Evolutionary conservation across 2,113 vertebrate genomes (phyloP).

Genomic region (Albula glossodonta): DNA sequence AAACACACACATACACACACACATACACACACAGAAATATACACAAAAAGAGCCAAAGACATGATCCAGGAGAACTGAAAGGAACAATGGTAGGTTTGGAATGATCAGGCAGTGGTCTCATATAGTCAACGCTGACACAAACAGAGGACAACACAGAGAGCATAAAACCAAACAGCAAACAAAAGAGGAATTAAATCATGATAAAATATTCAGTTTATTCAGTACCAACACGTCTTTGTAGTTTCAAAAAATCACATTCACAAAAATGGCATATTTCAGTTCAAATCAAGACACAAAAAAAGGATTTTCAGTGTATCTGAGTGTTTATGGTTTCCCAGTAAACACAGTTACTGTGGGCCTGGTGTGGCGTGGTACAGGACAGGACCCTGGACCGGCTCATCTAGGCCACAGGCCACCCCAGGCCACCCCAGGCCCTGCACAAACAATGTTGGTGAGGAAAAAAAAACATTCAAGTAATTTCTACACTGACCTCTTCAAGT

Average conservation of each 20-base stretch:
- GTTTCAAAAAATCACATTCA: neutral
- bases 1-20: neutral
- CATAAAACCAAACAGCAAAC: neutral
- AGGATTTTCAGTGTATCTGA: neutral
- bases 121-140: neutral
- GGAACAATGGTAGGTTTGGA: slow-evolving; percentile 22
- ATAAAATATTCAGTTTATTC: slow-evolving; percentile 26
- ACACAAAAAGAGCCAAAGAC: neutral
- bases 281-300: slow-evolving; percentile 7
- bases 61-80: slow-evolving; percentile 7
- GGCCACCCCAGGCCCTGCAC: neutral
- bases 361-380: neutral
- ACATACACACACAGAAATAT: neutral
- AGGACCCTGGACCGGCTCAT: neutral
- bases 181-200: neutral
- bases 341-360: neutral
- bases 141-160: neutral
- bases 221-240: slow-evolving; percentile 18
- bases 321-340: neutral
- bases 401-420: neutral
- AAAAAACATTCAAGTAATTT: neutral
- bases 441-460: neutral
- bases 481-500: slow-evolving; percentile 63
- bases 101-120: neutral
- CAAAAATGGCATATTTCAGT: neutral